phyloP scores from a whole-genome alignment of 2,888 invertebrate species.

The Lacanobia oleracea region DNA sequence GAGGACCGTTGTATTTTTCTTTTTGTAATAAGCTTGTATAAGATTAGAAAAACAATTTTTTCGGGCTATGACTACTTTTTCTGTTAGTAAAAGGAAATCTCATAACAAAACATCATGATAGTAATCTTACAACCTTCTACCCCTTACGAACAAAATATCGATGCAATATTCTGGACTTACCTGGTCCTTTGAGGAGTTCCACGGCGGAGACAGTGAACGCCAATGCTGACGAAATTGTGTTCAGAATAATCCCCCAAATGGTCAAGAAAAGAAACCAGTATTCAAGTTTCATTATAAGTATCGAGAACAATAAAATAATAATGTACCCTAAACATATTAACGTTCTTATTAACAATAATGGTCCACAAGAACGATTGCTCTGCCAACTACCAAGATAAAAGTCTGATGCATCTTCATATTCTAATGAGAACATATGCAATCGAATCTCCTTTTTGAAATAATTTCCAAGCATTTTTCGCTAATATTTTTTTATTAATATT shows the following conservation, averaged over 20 bases:
- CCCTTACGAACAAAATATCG: too few species aligned
- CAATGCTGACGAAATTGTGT: slow-evolving; percentile 75
- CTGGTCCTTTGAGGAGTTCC: slow-evolving; percentile 73
- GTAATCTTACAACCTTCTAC: too few species aligned
- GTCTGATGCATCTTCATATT: slow-evolving; percentile 76
- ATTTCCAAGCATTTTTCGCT: slow-evolving; percentile 72
- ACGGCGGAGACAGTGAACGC: slow-evolving; percentile 75
- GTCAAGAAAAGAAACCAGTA: slow-evolving; percentile 84
- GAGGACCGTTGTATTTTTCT: too few species aligned
- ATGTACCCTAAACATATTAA: slow-evolving; percentile 78
- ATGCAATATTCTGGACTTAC: slow-evolving; percentile 71
- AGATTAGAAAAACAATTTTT: too few species aligned
- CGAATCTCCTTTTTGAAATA: slow-evolving; percentile 79
- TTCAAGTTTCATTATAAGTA: slow-evolving; percentile 65
- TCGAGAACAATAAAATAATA: slow-evolving; percentile 75
- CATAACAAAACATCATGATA: too few species aligned
- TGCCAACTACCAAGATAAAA: slow-evolving; percentile 81
- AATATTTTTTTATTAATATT: slow-evolving; percentile 3
- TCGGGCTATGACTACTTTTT: too few species aligned
- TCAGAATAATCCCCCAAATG: slow-evolving; percentile 83
- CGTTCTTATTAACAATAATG: slow-evolving; percentile 75
- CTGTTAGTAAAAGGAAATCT: too few species aligned
- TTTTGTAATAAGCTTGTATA: too few species aligned
- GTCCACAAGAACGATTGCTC: slow-evolving; percentile 74
- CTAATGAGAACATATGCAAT: slow-evolving; percentile 71